Evolutionary conservation across 2,888 invertebrate genomes (phyloP).

Genomic region (Micoletzkya japonica): DNA sequence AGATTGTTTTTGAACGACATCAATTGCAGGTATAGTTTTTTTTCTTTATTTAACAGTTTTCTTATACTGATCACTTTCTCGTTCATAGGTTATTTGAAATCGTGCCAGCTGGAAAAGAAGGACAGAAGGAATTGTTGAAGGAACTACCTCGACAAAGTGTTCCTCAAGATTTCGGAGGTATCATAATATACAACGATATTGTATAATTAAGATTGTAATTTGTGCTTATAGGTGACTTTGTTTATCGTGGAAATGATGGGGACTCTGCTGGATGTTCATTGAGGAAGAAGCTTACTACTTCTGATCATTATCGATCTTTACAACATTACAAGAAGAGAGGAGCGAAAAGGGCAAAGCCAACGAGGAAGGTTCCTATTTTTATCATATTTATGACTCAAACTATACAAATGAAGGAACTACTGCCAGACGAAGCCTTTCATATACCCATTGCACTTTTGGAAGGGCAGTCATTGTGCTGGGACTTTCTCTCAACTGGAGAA

Average conservation of each 20-base stretch:
- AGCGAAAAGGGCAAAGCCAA: slow-evolving; percentile 40
- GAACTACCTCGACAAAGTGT: slow-evolving; percentile 42
- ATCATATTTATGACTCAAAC: neutral
- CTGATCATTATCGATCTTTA: slow-evolving; percentile 41
- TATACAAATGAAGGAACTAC: slow-evolving; percentile 34
- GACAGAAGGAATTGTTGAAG: slow-evolving; percentile 30
- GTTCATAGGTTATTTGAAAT: slow-evolving; percentile 39
- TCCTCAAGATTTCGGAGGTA: slow-evolving; percentile 50
- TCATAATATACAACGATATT: neutral
- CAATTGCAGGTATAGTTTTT: neutral
- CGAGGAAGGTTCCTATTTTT: slow-evolving; percentile 34
- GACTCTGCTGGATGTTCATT: slow-evolving; percentile 45
- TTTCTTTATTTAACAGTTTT: neutral
- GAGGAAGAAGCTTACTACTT: slow-evolving; percentile 40
- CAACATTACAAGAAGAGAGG: slow-evolving; percentile 39
- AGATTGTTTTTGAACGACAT: slow-evolving; percentile 32
- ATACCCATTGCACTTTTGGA: slow-evolving; percentile 40
- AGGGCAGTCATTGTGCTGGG: slow-evolving; percentile 44
- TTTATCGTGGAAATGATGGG: slow-evolving; percentile 39
- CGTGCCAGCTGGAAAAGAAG: slow-evolving; percentile 34
- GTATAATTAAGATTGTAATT: neutral
- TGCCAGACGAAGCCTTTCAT: slow-evolving; percentile 35
- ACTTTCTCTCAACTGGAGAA: slow-evolving; percentile 44
- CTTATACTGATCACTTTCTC: neutral
- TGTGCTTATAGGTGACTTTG: slow-evolving; percentile 35